Percentiles rank a stretch among this genome's conserved stretches.
Conservation (phyloP, 1,140 invertebrate genomes). For the Metaphire vulgaris region DNA sequence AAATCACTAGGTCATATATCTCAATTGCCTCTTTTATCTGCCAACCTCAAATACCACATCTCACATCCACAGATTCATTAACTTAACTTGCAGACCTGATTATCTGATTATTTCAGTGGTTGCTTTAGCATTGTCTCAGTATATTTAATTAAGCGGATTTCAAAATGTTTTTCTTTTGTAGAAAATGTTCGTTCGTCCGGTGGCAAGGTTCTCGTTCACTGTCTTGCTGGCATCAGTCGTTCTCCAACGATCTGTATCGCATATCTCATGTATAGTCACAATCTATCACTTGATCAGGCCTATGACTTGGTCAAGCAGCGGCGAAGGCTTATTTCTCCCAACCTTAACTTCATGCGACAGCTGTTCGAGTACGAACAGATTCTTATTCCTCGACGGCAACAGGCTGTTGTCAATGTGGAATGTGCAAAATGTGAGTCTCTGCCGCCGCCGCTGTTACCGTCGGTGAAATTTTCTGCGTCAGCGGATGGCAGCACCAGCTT, state of each 20-base stretch:
- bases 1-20: no score
- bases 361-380: slow-evolving; percentile 28
- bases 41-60: no score
- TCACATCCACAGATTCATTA: no score
- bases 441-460: neutral
- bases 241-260: slow-evolving; percentile 45
- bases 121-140: no score
- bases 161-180: no score
- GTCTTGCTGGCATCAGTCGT: slow-evolving; percentile 47
- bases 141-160: no score
- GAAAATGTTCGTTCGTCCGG: slow-evolving; percentile 57
- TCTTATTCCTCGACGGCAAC: neutral
- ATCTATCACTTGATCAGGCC: slow-evolving; percentile 58
- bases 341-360: slow-evolving; percentile 34
- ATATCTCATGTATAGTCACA: slow-evolving; percentile 68
- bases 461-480: no score
- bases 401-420: neutral
- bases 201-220: slow-evolving; percentile 49
- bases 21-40: no score
- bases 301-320: slow-evolving; percentile 30
- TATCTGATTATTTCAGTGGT: no score
- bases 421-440: neutral
- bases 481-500: no score
- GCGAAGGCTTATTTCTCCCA: slow-evolving; percentile 30
- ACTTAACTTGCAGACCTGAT: no score